These are phyloP conservation scores for Pogoniulus pusillus DNA, from an alignment of 2,797 vertebrate species.

Conservation along the genomic window DNA sequence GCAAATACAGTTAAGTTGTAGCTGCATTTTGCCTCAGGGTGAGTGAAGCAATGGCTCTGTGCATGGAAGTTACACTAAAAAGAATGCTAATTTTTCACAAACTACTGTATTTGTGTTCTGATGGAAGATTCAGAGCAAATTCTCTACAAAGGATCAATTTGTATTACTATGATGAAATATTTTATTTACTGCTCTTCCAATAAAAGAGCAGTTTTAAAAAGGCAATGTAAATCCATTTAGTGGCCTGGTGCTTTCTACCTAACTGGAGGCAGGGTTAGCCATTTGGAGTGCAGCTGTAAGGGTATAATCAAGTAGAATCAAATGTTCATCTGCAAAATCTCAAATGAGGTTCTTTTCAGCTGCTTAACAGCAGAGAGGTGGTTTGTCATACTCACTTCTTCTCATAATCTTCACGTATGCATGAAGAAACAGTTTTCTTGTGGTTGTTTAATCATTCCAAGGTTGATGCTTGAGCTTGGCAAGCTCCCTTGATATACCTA, in stretches of 20 bases:
- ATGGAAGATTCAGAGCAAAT: background rate
- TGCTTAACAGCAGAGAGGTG: background rate
- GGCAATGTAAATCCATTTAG: background rate
- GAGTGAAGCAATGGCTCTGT: background rate
- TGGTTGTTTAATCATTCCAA: background rate
- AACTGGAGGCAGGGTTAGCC: background rate
- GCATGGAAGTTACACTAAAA: background rate
- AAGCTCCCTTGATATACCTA: rapidly evolving
- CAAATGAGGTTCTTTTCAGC: background rate
- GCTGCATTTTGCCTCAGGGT: background rate
- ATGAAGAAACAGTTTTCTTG: background rate
- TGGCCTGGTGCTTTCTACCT: background rate
- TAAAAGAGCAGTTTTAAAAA: too few relatives aligned
- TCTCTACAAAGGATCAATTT: background rate
- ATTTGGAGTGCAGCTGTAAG: background rate
- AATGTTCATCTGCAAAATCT: background rate
- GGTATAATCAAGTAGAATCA: background rate
- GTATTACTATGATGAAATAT: background rate
- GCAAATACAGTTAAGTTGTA: background rate
- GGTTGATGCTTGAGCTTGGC: background rate
- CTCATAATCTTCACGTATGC: background rate
- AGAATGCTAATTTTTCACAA: background rate
- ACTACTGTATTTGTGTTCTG: background rate
- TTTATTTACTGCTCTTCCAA: constrained; percentile 3
- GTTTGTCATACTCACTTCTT: background rate